These are phyloP conservation scores for Camponotus vicinus DNA, from an alignment of 1,140 invertebrate genomes.

Conservation along the genomic window DNA sequence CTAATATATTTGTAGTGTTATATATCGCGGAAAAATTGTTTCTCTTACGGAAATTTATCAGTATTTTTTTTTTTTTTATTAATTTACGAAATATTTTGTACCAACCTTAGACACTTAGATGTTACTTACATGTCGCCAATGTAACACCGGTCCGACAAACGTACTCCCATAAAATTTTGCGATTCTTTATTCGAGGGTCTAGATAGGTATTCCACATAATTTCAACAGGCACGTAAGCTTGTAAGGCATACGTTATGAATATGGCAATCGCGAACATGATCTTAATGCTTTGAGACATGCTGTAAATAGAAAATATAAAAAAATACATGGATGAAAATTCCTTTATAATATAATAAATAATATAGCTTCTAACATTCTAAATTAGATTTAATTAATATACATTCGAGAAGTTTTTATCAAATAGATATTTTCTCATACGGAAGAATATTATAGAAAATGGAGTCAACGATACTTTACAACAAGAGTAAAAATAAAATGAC, in stretches of 20 bases:
- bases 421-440: neutral
- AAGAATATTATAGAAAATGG: neutral
- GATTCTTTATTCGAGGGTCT: constrained; percentile 86
- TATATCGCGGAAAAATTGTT: neutral
- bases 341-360: constrained; percentile 32
- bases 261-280: constrained; percentile 95
- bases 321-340: neutral
- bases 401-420: neutral
- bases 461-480: neutral
- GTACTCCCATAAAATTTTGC: constrained; percentile 88
- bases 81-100: neutral
- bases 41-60: too few species aligned
- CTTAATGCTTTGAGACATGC: constrained; percentile 92
- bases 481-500: neutral
- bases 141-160: constrained; percentile 89
- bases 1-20: too few species aligned
- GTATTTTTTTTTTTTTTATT: constrained; percentile 4
- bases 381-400: constrained; percentile 9
- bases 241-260: constrained; percentile 96
- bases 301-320: constrained; percentile 83
- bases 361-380: neutral
- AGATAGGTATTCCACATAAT: constrained; percentile 94
- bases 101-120: neutral
- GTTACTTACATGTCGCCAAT: constrained; percentile 91
- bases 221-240: constrained; percentile 97